Conservation (phyloP, 1,140 invertebrate species). For the Idris sp. region DNA sequence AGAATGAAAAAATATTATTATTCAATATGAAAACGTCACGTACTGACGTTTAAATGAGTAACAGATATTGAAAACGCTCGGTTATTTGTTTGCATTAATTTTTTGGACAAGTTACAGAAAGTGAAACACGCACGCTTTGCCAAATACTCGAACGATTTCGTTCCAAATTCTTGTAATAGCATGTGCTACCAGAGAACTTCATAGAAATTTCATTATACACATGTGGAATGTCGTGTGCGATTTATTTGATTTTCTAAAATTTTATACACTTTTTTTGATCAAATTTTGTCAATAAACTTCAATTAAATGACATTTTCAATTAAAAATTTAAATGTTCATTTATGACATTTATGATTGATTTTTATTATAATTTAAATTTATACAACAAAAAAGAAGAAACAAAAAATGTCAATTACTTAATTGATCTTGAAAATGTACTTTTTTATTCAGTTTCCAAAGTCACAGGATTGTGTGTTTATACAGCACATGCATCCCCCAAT, state of each 20-base stretch:
- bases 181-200: slow-evolving; percentile 11
- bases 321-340: too few species aligned
- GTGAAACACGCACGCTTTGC: slow-evolving; percentile 34
- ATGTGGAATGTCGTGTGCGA: not conserved
- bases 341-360: too few species aligned
- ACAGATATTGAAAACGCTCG: slow-evolving; percentile 35
- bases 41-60: slow-evolving; percentile 29
- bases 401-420: too few species aligned
- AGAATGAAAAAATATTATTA: too few species aligned
- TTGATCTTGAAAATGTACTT: too few species aligned
- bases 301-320: too few species aligned
- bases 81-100: slow-evolving; percentile 58
- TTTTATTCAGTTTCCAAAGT: slow-evolving; percentile 35
- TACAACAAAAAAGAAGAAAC: too few species aligned
- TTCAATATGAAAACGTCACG: too few species aligned
- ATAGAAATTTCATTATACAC: slow-evolving; percentile 6
- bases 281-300: too few species aligned
- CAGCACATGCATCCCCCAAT: slow-evolving; percentile 21
- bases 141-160: slow-evolving; percentile 33
- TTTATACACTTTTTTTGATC: too few species aligned
- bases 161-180: slow-evolving; percentile 47
- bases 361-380: too few species aligned
- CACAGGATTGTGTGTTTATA: slow-evolving; percentile 39
- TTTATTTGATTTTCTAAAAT: too few species aligned
- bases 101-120: slow-evolving; percentile 53